Base-by-base conservation (phyloP, 1,140 invertebrate genomes). In the Eulimnadia texana region DNA sequence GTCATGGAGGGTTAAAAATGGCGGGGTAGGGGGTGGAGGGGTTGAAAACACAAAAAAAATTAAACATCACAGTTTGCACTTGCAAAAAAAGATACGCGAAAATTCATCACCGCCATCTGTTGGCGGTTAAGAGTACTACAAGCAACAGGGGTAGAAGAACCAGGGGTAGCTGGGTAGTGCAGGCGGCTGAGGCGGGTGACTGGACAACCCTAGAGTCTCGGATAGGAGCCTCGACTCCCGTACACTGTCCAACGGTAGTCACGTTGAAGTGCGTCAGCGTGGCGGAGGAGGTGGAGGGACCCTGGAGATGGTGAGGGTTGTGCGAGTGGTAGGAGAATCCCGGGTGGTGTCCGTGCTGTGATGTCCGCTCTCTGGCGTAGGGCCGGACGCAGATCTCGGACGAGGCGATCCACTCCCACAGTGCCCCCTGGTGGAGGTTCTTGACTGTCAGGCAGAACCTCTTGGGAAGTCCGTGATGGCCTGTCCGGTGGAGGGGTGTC, bases 101-200 rank as follows among this genome's bases (percentile, higher is more conserved):
- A n/a, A n/a, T n/a, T n/a, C n/a, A n/a, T n/a, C n/a, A n/a, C n/a
- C n/a, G n/a, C n/a, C n/a, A n/a, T n/a, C n/a, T n/a, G n/a, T n/a
- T n/a, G n/a, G n/a, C n/a, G n/a, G n/a, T n/a, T n/a, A n/a, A n/a
- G n/a, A n/a, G n/a, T n/a, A n/a, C n/a, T n/a, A n/a, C n/a, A n/a
- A n/a, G n/a, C n/a, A n/a, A n/a, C n/a, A n/a, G n/a, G n/a, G n/a
- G n/a, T n/a, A n/a, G n/a, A n/a, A n/a, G n/a, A n/a, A n/a, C n/a
- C n/a, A n/a, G n/a, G n/a, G 10, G 60, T 64, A 6, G 63, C 63
- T 19, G 20, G 22, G 49, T 19, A 64, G 23, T 63, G 65, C n/a
- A 59, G 55, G 29, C 64, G 50, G 3, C 60, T 50, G 10, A 61
- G 60, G 3, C 61, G 65, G 11, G 53, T 19, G 60, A 51, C 16